Base-by-base conservation (phyloP, 2,888 invertebrate species). In the Drosophila nigricruria region DNA sequence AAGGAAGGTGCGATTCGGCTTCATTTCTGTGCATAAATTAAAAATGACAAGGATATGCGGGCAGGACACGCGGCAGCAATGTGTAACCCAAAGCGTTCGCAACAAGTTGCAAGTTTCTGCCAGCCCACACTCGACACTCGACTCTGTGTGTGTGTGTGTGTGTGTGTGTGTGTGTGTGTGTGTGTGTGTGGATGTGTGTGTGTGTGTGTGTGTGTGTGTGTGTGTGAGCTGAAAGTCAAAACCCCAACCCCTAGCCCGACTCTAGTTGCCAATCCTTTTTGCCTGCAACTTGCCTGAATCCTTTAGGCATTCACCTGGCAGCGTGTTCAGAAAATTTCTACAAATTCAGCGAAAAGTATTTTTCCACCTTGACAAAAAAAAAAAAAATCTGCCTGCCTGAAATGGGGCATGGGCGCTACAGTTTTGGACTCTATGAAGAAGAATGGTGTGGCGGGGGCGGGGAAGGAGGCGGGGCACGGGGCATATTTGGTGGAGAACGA, bases 261-360 rank as follows among this genome's bases (percentile, higher is more conserved):
- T 38, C 30, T 32, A 32, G 38, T 38, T 8, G 38, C 64, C 27
- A 40, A 34, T 40, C 36, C 52, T 54, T 54, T 54, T 36, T 36
- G 30, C 40, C 58, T 34, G 32, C 32, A 64, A 45, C 75, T 56
- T 63, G 60, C 52, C 60, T 42, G 52, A 68, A 45, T 54, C 69
- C 69, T 68, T 67, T 68, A 36, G 57, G 71, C 76, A 79, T 65
- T 64, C 42, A 65, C 50, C 56, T 73, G 70, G 47, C 68, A 62
- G 61, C 50, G 36, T 50, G 49, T 52, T 71, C 38, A 34, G 62
- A 60, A 74, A 88, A 73, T 86, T 85, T 90, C 81, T 90, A 86
- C 86, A 82, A 88, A 86, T 90, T 86, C 86, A 86, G 86, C 86
- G 90, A 88, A 86, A 86, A 86, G 82, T 86, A 88, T 90, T 84